Evolutionary conservation across 2,888 invertebrate species (phyloP).

Genomic region (Troglohyphantes excavatus): DNA sequence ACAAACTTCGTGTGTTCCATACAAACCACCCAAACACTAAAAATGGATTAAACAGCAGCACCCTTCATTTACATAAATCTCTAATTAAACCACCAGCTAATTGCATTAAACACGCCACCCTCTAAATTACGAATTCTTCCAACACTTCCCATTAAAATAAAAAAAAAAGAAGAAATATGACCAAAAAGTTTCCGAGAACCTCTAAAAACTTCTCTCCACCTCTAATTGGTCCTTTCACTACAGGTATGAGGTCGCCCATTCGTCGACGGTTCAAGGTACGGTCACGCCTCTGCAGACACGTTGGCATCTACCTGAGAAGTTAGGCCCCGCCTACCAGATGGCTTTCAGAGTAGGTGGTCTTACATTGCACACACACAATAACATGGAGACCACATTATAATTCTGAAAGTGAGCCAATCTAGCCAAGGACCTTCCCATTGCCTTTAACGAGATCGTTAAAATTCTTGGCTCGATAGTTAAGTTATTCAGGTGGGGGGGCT

Average conservation of each 20-base stretch:
- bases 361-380: slow-evolving; percentile 2
- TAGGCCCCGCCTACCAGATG: slow-evolving; percentile 40
- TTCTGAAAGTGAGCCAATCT: slow-evolving; percentile 50
- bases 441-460: slow-evolving; percentile 60
- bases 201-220: slow-evolving; percentile 17
- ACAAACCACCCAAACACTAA: slow-evolving; percentile 1
- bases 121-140: slow-evolving; percentile 47
- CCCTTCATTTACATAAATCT: slow-evolving; percentile 55
- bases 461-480: slow-evolving; percentile 42
- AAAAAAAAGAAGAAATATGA: slow-evolving; percentile 52
- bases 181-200: slow-evolving; percentile 56
- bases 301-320: slow-evolving; percentile 72
- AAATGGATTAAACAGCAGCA: background rate
- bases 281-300: slow-evolving; percentile 75
- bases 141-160: background rate
- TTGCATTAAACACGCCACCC: slow-evolving; percentile 43
- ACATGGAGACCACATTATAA: slow-evolving; percentile 49
- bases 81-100: slow-evolving; percentile 61
- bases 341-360: slow-evolving; percentile 56
- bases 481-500: slow-evolving; percentile 29
- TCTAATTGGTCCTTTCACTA: slow-evolving; percentile 58
- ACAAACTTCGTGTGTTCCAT: slow-evolving; percentile 35
- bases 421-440: background rate
- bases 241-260: slow-evolving; percentile 51
- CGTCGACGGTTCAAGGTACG: slow-evolving; percentile 31